Percentiles rank a stretch among this genome's conserved stretches.
Evolutionary conservation across 2,797 vertebrate species (phyloP).

Genomic region (Lerista edwardsae): DNA sequence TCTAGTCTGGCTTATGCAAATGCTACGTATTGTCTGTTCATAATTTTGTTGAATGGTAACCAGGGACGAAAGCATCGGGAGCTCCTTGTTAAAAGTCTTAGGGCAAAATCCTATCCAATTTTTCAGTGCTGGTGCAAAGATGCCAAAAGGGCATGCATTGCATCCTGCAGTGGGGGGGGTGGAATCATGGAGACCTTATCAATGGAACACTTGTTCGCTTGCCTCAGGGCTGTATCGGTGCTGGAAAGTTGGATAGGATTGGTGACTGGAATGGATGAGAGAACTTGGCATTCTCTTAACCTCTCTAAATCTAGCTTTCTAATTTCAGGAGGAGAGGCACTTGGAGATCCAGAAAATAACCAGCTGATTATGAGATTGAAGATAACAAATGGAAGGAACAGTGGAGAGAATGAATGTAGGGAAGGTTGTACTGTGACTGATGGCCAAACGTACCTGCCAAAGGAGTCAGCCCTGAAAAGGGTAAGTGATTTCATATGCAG

Average conservation of each 20-base stretch:
- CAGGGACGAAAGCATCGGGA: too few relatives aligned
- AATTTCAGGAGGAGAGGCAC: slow-evolving; percentile 59
- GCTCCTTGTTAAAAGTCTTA: not conserved
- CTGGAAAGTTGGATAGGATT: too few relatives aligned
- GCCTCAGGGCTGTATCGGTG: too few relatives aligned
- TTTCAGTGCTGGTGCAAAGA: too few relatives aligned
- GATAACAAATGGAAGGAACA: slow-evolving; percentile 77
- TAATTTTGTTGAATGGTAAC: not conserved
- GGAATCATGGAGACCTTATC: too few relatives aligned
- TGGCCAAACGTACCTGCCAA: slow-evolving; percentile 64
- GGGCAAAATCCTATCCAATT: too few relatives aligned
- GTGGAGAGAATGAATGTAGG: slow-evolving; percentile 77
- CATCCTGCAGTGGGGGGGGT: too few relatives aligned
- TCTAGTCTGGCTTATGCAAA: not conserved
- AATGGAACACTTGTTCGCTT: too few relatives aligned
- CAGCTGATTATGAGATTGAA: slow-evolving; percentile 67
- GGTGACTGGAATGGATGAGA: too few relatives aligned
- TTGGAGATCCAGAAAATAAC: slow-evolving; percentile 54
- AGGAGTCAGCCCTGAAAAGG: slow-evolving; percentile 64
- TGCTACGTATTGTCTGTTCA: not conserved
- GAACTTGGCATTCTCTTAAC: not conserved
- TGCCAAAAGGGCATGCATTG: too few relatives aligned
- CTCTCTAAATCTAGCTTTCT: slow-evolving; percentile 28
- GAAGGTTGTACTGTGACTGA: slow-evolving; percentile 71
- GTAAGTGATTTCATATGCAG: slow-evolving; percentile 51